Conservation (phyloP, 2,888 invertebrate genomes). For the Kuschelorhynchus macadamiae region DNA sequence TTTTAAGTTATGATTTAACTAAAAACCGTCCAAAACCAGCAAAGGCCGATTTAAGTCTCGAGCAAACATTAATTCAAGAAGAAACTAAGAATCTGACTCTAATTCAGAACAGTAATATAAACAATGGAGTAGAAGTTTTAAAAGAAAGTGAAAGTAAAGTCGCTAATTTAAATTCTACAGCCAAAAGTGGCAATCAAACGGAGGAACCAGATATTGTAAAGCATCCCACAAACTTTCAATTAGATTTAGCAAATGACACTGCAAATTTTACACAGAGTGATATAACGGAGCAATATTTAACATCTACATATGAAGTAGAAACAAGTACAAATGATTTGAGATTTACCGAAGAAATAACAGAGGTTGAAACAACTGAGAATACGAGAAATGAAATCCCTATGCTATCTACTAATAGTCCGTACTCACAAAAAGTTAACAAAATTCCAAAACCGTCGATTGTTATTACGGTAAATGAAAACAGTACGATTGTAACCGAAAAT, state of each 20-base stretch:
- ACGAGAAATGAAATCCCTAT: background rate
- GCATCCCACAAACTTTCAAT: background rate
- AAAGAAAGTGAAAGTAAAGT: conserved; percentile 21
- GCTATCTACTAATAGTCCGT: background rate
- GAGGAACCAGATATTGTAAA: background rate
- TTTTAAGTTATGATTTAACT: conserved; percentile 48
- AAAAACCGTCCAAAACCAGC: conserved; percentile 53
- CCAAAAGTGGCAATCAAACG: background rate
- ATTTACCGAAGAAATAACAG: conserved; percentile 46
- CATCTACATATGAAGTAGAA: conserved; percentile 60
- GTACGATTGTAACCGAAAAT: conserved; percentile 43
- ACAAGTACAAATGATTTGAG: conserved; percentile 43
- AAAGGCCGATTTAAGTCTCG: conserved; percentile 58
- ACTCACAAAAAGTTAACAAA: conserved; percentile 1
- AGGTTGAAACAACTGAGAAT: conserved; percentile 1
- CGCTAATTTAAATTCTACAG: conserved; percentile 5
- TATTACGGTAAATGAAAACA: conserved; percentile 52
- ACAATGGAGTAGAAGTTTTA: background rate
- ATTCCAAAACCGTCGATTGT: conserved; percentile 49
- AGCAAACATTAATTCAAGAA: conserved; percentile 47
- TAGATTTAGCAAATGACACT: background rate
- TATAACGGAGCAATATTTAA: conserved; percentile 30
- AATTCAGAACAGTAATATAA: background rate
- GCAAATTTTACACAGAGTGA: background rate
- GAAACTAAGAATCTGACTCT: conserved; percentile 32